Percentiles rank a stretch among this genome's conserved stretches.
These are phyloP conservation scores for Venturia canescens DNA, from an alignment of 1,140 invertebrate genomes.

Conservation along the genomic window DNA sequence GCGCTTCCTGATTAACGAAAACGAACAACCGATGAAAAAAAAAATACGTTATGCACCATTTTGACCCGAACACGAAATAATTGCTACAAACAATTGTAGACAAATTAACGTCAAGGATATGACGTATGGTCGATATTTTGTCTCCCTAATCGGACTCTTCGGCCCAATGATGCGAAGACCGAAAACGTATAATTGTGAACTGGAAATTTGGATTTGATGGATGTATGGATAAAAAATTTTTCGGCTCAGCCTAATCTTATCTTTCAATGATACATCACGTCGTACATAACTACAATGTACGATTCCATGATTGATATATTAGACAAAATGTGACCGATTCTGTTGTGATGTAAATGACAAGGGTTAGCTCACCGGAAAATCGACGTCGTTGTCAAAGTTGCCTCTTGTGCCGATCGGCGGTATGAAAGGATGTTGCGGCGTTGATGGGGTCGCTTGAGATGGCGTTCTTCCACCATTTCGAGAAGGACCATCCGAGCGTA, in stretches of 20 bases:
- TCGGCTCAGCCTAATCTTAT: not conserved
- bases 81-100: too few relatives aligned
- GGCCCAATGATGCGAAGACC: too few relatives aligned
- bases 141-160: too few relatives aligned
- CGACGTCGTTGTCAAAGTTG: slow-evolving; percentile 54
- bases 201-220: not conserved
- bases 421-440: slow-evolving; percentile 17
- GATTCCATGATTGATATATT: not conserved
- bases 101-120: too few relatives aligned
- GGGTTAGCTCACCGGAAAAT: slow-evolving; percentile 61
- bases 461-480: slow-evolving; percentile 2
- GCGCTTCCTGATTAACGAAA: too few relatives aligned
- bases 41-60: too few relatives aligned
- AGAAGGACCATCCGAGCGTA: slow-evolving; percentile 44
- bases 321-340: not conserved
- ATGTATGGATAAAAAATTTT: not conserved
- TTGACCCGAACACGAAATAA: too few relatives aligned
- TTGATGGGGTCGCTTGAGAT: not conserved
- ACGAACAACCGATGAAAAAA: too few relatives aligned
- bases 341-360: slow-evolving; percentile 10
- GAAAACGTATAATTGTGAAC: too few relatives aligned
- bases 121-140: too few relatives aligned
- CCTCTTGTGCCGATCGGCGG: slow-evolving; percentile 41
- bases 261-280: not conserved
- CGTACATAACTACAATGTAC: not conserved